Evolutionary conservation across 2,888 invertebrate species (phyloP), one percentile per base, ranked within the genome.

Genomic region (Linnaemya vulpina): DNA sequence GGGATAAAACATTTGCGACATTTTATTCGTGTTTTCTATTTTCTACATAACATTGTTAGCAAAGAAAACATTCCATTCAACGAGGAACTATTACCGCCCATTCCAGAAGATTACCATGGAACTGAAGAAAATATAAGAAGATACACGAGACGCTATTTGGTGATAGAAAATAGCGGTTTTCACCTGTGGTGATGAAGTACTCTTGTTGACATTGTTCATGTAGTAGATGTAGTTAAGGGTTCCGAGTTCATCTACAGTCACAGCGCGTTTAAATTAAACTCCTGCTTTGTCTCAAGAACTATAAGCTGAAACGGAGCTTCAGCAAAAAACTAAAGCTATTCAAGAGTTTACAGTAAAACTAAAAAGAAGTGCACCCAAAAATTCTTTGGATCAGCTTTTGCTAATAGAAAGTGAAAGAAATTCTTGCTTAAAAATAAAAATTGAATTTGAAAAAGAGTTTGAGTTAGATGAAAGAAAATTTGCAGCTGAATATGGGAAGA

Each of bases 11-110:
- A n/a, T n/a, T n/a, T n/a, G n/a, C n/a, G n/a, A n/a, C 10, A 20
- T 78, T n/a, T 83, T 15, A 74, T 83, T 38, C n/a, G 74, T 17
- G 78, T 62, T 15, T 83, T 74, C 53, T 83, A 78, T n/a, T n/a
- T n/a, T n/a, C n/a, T n/a, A n/a, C n/a, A n/a, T n/a, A n/a, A n/a
- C n/a, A n/a, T n/a, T n/a, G 81, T 82, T 7, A 65, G 78, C 10
- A 5, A 76, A 58, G 51, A 77, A 35, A 73, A 71, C 38, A 22
- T 82, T 35, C 30, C 71, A n/a, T 71, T 76, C 25, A 20, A 30
- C 3, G 43, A 25, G 35, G 73, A 80, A 43, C 25, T 17, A 43
- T 0, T 43, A 43, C 22, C 13, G 20, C 10, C 40, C 43, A 22
- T 15, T 43, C 13, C 2, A 40, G 40, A 63, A 43, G 63, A 22